Percentiles rank a stretch among this genome's conserved stretches.
These are phyloP conservation scores for Caprella mutica DNA, from an alignment of 2,888 invertebrate species.

Conservation along the genomic window DNA sequence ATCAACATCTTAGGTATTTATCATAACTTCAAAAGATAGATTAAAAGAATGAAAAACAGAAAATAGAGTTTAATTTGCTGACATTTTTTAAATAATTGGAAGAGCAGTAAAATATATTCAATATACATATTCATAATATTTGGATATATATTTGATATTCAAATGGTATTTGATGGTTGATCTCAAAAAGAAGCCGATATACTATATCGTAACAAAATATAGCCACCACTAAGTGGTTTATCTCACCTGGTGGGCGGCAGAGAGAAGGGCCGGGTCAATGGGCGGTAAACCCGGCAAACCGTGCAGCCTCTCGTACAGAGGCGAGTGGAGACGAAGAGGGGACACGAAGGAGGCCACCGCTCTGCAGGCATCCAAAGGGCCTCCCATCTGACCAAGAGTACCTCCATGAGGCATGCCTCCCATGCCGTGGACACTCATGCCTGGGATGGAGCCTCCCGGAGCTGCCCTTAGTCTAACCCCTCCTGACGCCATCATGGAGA, in stretches of 20 bases:
- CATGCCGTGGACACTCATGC: conserved; percentile 15
- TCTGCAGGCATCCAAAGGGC: conserved; percentile 31
- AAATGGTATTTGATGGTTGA: too few relatives aligned
- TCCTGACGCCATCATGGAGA: neutral
- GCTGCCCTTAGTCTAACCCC: conserved; percentile 6
- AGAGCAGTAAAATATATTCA: too few relatives aligned
- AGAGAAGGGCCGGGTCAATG: conserved; percentile 29
- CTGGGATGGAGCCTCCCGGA: conserved; percentile 1
- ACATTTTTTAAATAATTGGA: too few relatives aligned
- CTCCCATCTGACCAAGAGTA: conserved; percentile 16
- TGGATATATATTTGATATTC: too few relatives aligned
- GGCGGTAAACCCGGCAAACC: conserved; percentile 18
- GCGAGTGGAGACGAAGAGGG: conserved; percentile 30
- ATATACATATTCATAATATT: too few relatives aligned
- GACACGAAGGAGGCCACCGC: conserved; percentile 29
- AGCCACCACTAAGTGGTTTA: too few relatives aligned
- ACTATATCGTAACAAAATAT: too few relatives aligned
- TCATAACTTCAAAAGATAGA: too few relatives aligned
- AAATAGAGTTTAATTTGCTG: too few relatives aligned
- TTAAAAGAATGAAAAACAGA: too few relatives aligned
- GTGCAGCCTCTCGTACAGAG: conserved; percentile 30
- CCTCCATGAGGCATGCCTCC: conserved; percentile 10
- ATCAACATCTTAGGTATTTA: too few relatives aligned
- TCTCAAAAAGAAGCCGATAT: too few relatives aligned
- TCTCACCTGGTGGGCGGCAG: conserved; percentile 29